A percentile compares a stretch with the other conserved stretches of the same genome.
These are phyloP conservation scores for Danio aesculapii DNA, from an alignment of 2,797 vertebrate genomes.

Conservation along the genomic window DNA sequence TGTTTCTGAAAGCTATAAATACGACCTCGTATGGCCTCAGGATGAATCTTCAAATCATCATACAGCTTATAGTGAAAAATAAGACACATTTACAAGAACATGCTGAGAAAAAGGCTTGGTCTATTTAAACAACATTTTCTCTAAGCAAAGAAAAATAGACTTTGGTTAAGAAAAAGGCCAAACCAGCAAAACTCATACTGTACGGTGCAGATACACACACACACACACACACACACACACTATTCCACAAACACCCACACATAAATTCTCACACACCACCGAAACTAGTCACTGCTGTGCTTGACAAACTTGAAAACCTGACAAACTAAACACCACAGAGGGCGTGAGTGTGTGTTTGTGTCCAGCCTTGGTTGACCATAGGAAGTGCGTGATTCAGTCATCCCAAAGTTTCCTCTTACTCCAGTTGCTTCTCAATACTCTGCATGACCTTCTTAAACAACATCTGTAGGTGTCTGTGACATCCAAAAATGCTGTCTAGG, in stretches of 20 bases:
- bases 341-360: slow-evolving; percentile 51
- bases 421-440: not conserved
- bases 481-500: slow-evolving; percentile 1
- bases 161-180: slow-evolving; percentile 43
- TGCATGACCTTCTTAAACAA: not conserved
- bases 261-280: slow-evolving; percentile 40
- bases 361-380: slow-evolving; percentile 32
- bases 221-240: slow-evolving; percentile 45
- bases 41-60: slow-evolving; percentile 1
- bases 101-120: slow-evolving; percentile 34
- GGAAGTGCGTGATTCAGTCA: slow-evolving; percentile 47
- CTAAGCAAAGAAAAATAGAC: slow-evolving; percentile 29
- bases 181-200: slow-evolving; percentile 38
- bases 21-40: not conserved
- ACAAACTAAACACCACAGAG: slow-evolving; percentile 48
- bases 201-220: slow-evolving; percentile 32
- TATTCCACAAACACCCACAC: slow-evolving; percentile 44
- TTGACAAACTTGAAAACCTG: slow-evolving; percentile 42
- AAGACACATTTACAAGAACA: slow-evolving; percentile 23
- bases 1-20: not conserved
- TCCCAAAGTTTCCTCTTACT: slow-evolving; percentile 25
- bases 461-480: not conserved
- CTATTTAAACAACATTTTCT: slow-evolving; percentile 41
- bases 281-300: slow-evolving; percentile 25
- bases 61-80: slow-evolving; percentile 24